Conservation (phyloP, 1,140 invertebrate genomes). For the Drosophila cardini region DNA sequence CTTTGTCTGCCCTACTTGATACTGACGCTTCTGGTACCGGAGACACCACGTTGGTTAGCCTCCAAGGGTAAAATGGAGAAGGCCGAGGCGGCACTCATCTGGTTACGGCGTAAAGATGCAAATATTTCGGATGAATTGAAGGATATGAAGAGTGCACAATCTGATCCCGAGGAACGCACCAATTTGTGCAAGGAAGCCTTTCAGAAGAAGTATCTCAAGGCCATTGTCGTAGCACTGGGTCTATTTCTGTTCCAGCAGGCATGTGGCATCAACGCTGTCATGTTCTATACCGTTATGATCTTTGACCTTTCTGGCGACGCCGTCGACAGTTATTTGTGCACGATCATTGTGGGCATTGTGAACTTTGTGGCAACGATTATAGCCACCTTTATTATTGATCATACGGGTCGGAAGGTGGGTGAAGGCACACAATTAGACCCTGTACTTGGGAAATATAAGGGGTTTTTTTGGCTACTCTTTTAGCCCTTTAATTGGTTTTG, state of each 20-base stretch:
- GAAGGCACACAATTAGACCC: not conserved
- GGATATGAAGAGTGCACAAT: not conserved
- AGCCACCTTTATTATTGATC: not conserved
- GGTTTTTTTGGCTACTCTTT: too few relatives aligned
- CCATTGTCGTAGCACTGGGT: not conserved
- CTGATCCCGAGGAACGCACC: too few relatives aligned
- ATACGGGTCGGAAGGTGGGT: constrained; percentile 16
- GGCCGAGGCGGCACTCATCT: not conserved
- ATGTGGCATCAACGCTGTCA: constrained; percentile 95
- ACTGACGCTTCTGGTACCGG: not conserved
- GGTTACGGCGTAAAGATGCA: not conserved
- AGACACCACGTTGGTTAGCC: constrained; percentile 16
- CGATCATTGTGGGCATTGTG: constrained; percentile 7
- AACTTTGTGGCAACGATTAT: constrained; percentile 7
- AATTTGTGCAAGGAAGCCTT: not conserved
- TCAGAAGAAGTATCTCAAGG: constrained; percentile 4
- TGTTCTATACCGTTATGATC: constrained; percentile 94
- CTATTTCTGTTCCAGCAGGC: constrained; percentile 74
- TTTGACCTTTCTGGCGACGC: constrained; percentile 91
- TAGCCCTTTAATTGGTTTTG: too few relatives aligned
- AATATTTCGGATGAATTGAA: not conserved
- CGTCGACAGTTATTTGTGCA: constrained; percentile 89
- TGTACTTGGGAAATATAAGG: too few relatives aligned
- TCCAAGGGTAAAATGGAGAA: not conserved
- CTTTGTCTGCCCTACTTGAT: not conserved